phyloP scores from a whole-genome alignment of 2,888 invertebrate species.

The Drosophila fungiperda region DNA sequence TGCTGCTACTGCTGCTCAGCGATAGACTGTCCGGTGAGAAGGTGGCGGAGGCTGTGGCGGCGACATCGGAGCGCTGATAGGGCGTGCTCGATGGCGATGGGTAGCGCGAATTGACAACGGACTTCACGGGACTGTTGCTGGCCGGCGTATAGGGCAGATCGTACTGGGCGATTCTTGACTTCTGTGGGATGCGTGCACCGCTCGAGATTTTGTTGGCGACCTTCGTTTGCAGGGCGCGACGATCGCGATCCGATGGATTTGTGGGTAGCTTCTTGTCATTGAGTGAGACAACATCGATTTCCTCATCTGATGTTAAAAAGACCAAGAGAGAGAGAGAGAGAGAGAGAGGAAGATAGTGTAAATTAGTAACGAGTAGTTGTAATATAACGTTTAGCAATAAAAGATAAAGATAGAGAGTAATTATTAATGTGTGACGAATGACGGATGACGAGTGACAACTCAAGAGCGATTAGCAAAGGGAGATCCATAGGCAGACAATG shows the following conservation, averaged over 20 bases:
- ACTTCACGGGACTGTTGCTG: constrained; percentile 83
- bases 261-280: constrained; percentile 88
- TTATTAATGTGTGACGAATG: not conserved
- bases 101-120: constrained; percentile 81
- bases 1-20: constrained; percentile 81
- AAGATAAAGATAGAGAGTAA: not conserved
- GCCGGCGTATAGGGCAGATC: constrained; percentile 81
- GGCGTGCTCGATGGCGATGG: constrained; percentile 83
- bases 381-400: not conserved
- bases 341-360: not conserved
- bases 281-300: constrained; percentile 93
- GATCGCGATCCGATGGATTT: constrained; percentile 89
- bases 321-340: not conserved
- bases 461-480: not conserved
- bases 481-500: not conserved
- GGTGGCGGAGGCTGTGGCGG: constrained; percentile 18
- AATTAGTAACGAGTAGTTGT: not conserved
- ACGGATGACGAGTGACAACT: not conserved
- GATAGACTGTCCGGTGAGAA: constrained; percentile 60
- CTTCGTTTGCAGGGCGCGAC: constrained; percentile 88
- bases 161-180: constrained; percentile 59
- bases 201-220: constrained; percentile 87
- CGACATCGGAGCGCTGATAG: constrained; percentile 51
- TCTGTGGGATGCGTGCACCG: constrained; percentile 63
- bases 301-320: constrained; percentile 86